These are phyloP conservation scores for Conus ventricosus DNA, from an alignment of 1,140 invertebrate genomes.

Conservation along the genomic window DNA sequence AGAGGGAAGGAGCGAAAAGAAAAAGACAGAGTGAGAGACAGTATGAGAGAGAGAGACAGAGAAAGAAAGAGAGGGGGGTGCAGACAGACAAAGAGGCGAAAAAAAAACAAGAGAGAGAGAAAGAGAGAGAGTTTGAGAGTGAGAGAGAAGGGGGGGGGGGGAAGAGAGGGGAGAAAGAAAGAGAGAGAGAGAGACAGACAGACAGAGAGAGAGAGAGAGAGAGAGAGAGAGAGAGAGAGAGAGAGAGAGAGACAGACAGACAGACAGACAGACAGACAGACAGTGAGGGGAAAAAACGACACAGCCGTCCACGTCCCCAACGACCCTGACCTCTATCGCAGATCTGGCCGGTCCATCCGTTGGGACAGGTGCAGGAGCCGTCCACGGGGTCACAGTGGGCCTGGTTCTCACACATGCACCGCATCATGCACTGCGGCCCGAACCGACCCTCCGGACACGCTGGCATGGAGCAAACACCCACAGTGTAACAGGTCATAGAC, in stretches of 20 bases:
- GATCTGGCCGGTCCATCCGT: constrained; percentile 67
- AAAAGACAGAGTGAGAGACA: too few relatives aligned
- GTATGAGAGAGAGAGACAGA: too few relatives aligned
- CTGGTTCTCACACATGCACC: constrained; percentile 87
- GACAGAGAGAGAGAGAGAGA: too few relatives aligned
- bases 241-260: constrained; percentile 7
- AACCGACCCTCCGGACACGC: constrained; percentile 84
- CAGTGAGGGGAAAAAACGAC: not conserved
- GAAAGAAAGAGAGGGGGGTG: too few relatives aligned
- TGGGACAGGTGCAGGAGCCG: constrained; percentile 65
- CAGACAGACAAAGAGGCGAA: too few relatives aligned
- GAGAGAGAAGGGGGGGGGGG: too few relatives aligned
- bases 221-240: constrained; percentile 6
- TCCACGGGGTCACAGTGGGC: constrained; percentile 60
- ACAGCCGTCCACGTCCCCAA: too few relatives aligned
- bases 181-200: too few relatives aligned
- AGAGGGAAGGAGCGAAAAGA: too few relatives aligned
- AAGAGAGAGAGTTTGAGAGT: not conserved
- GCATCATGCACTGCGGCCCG: constrained; percentile 84
- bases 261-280: constrained; percentile 25
- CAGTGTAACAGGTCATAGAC: too few relatives aligned
- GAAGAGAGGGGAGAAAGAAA: too few relatives aligned
- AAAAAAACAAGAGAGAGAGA: too few relatives aligned
- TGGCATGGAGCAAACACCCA: constrained; percentile 33
- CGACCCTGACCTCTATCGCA: constrained; percentile 60